Percentiles rank a stretch among this genome's conserved stretches.
Conservation (phyloP, 2,888 invertebrate species). For the Ormyrus rosae region DNA sequence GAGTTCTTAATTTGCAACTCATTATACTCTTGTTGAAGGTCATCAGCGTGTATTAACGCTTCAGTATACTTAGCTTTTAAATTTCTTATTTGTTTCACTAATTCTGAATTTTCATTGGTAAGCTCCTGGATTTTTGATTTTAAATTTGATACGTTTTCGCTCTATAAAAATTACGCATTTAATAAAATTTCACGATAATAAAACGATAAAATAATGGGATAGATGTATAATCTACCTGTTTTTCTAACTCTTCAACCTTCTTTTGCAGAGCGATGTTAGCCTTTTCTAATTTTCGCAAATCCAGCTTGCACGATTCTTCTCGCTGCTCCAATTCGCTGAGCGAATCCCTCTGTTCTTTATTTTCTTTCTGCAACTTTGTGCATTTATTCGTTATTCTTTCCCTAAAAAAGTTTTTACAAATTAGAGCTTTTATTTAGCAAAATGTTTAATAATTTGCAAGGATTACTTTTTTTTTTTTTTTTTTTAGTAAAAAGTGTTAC, state of each 20-base stretch:
- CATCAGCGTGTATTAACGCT: constrained; percentile 58
- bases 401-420: constrained; percentile 48
- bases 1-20: constrained; percentile 55
- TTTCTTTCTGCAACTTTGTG: constrained; percentile 59
- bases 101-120: constrained; percentile 58
- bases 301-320: constrained; percentile 57
- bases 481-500: too few relatives aligned
- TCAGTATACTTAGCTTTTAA: constrained; percentile 55
- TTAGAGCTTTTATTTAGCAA: background rate
- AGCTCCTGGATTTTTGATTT: constrained; percentile 57
- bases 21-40: constrained; percentile 56
- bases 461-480: too few relatives aligned
- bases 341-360: constrained; percentile 62
- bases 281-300: constrained; percentile 60
- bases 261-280: constrained; percentile 53
- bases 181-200: background rate
- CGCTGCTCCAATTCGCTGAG: constrained; percentile 55
- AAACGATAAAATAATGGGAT: constrained; percentile 8
- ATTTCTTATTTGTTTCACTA: constrained; percentile 46
- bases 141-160: constrained; percentile 55
- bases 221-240: constrained; percentile 54
- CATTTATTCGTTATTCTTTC: constrained; percentile 59
- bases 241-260: constrained; percentile 59
- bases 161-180: constrained; percentile 49
- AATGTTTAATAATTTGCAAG: too few relatives aligned